Evolutionary conservation across 2,888 invertebrate genomes (phyloP).

Genomic region (Notodonta dromedarius): DNA sequence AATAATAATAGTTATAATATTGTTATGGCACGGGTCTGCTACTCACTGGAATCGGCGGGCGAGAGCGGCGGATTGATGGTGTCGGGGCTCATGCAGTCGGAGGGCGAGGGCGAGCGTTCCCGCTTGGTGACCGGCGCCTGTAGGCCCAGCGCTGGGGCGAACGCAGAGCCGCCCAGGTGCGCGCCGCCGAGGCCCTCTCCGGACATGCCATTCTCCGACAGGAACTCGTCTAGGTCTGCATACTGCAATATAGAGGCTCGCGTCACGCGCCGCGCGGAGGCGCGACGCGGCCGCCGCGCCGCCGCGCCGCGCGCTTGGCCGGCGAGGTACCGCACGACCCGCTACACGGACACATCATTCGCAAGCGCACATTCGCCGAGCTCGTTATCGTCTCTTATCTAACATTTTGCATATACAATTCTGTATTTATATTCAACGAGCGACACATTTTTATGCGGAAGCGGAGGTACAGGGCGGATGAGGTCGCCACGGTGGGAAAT

Average conservation of each 20-base stretch:
- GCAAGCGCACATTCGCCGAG: conserved; percentile 39
- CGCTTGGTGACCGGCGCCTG: conserved; percentile 91
- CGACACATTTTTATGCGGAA: conserved; percentile 23
- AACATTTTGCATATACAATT: conserved; percentile 17
- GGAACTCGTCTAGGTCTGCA: conserved; percentile 98
- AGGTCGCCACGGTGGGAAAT: conserved; percentile 10
- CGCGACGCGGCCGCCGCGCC: conserved; percentile 8
- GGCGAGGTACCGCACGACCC: conserved; percentile 6
- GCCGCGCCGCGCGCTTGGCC: conserved; percentile 2
- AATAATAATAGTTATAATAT: background rate
- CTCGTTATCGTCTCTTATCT: conserved; percentile 11
- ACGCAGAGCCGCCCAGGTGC: conserved; percentile 86
- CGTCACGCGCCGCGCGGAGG: conserved; percentile 22
- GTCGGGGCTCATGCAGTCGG: conserved; percentile 95
- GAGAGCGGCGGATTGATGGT: conserved; percentile 95
- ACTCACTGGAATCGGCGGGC: conserved; percentile 95
- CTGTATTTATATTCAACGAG: conserved; percentile 2
- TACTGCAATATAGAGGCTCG: conserved; percentile 86
- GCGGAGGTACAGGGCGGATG: conserved; percentile 20
- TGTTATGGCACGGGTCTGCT: background rate
- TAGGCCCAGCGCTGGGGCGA: conserved; percentile 85
- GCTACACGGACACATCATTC: conserved; percentile 22
- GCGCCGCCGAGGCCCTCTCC: conserved; percentile 89
- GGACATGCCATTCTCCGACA: conserved; percentile 97
- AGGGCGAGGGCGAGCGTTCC: conserved; percentile 94